A percentile compares a stretch with the other conserved stretches of the same genome.
Evolutionary conservation across 23 tunicate species (phyloP).

Genomic region (Botrylloides violaceus): DNA sequence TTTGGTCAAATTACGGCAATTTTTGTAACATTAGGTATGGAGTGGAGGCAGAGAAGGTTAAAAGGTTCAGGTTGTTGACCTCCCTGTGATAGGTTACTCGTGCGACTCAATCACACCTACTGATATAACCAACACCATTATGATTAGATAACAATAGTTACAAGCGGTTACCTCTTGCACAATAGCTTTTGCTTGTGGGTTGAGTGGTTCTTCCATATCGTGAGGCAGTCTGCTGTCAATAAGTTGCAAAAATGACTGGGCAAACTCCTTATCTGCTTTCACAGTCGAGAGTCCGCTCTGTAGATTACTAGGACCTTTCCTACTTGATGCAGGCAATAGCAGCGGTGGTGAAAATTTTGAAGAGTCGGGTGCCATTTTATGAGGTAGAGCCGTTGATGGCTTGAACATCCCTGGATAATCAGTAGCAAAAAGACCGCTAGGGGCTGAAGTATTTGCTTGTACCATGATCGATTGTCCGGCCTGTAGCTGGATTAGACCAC

Average conservation of each 20-base stretch:
- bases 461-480: constrained; percentile 28
- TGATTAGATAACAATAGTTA: no score
- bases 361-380: constrained; percentile 2
- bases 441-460: constrained; percentile 3
- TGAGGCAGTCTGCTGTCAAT: neutral
- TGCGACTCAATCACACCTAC: no score
- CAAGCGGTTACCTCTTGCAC: constrained; percentile 86
- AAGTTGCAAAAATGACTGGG: neutral
- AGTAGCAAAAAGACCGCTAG: neutral
- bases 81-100: no score
- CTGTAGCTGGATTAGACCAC: constrained; percentile 18
- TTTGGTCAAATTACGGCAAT: no score
- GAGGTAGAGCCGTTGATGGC: neutral
- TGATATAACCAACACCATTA: no score
- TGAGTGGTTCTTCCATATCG: constrained; percentile 9
- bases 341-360: constrained; percentile 8
- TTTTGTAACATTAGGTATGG: no score
- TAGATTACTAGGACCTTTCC: neutral
- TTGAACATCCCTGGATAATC: neutral
- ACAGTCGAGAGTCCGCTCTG: neutral
- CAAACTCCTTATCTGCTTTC: neutral
- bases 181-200: constrained; percentile 67
- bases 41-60: no score
- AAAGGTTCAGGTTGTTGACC: no score
- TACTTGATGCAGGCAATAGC: neutral